A percentile compares a stretch with the other conserved stretches of the same genome.
Evolutionary conservation across 2,797 vertebrate species (phyloP).

Genomic region (Xenops minutus): DNA sequence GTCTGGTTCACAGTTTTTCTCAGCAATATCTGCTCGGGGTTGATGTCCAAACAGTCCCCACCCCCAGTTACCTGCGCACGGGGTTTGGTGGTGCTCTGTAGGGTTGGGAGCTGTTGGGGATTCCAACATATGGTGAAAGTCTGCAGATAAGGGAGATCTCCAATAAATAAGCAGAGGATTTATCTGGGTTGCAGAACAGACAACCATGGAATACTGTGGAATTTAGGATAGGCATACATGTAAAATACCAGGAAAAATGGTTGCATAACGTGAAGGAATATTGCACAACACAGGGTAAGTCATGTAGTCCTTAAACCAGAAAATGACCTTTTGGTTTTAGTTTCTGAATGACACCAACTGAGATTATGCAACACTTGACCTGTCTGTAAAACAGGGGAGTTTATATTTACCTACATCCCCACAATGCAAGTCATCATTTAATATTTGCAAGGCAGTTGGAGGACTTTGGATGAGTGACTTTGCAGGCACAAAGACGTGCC

Average conservation of each 20-base stretch:
- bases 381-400: not conserved
- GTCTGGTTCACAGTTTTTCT: not conserved
- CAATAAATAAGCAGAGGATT: not conserved
- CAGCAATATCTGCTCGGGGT: not conserved
- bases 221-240: not conserved
- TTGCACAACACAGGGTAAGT: not conserved
- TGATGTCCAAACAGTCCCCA: not conserved
- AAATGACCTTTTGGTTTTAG: conserved; percentile 47
- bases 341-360: conserved; percentile 9
- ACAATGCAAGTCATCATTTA: not conserved
- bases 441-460: not conserved
- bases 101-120: not conserved
- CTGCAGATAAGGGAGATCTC: not conserved
- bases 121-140: not conserved
- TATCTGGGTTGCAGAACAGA: not conserved
- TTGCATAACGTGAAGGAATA: not conserved
- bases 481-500: fast-evolving
- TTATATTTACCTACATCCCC: not conserved
- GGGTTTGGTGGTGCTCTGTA: not conserved
- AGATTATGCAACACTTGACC: not conserved
- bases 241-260: not conserved
- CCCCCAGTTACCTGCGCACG: not conserved
- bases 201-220: not conserved
- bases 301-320: not conserved
- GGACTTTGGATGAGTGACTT: conserved; percentile 1